These are phyloP conservation scores for Pantherophis vulpinus DNA, from an alignment of 2,797 vertebrate genomes.

Conservation along the genomic window DNA sequence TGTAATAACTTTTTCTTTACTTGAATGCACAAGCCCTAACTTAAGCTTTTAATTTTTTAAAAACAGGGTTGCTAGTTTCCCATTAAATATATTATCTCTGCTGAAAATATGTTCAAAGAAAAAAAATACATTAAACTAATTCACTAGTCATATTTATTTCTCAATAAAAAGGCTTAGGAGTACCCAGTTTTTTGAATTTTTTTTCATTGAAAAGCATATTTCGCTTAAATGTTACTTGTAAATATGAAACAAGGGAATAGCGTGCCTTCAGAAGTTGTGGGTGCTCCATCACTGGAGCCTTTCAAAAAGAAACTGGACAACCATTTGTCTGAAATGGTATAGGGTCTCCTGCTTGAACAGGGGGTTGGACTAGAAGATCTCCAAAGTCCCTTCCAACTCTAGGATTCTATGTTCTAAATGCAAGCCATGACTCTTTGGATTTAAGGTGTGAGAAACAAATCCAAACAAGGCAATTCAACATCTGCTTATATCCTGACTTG, in stretches of 20 bases:
- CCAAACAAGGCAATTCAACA: background rate
- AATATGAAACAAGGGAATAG: background rate
- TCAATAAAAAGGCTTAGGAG: background rate
- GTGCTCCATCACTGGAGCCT: background rate
- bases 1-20: background rate
- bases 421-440: background rate
- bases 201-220: background rate
- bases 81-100: background rate
- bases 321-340: background rate
- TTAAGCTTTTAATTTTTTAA: background rate
- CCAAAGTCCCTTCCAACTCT: background rate
- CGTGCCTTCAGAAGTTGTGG: background rate
- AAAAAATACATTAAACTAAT: background rate
- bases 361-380: background rate
- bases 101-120: background rate
- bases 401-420: background rate
- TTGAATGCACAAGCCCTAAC: background rate
- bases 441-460: background rate
- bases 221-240: background rate
- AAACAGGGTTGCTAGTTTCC: rapidly evolving
- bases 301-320: background rate
- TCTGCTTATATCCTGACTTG: background rate
- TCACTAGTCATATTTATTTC: background rate
- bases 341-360: background rate
- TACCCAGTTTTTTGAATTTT: background rate